Evolutionary conservation across 92 coral and sea anemone species (phyloP).

Genomic region (Heteractis magnifica): DNA sequence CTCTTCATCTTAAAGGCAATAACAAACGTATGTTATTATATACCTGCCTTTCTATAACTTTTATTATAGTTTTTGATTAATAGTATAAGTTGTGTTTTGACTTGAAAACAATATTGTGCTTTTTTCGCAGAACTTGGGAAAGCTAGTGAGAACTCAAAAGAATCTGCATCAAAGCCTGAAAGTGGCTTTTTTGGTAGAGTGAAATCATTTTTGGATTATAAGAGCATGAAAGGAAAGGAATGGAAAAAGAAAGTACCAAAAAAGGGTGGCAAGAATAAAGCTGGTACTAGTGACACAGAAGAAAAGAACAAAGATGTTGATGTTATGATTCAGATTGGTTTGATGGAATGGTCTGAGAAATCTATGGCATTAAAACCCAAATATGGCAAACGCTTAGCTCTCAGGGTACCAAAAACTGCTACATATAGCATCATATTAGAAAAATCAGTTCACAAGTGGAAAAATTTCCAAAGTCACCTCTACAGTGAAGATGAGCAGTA

Average conservation of each 20-base stretch:
- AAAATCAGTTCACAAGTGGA: constrained; percentile 41
- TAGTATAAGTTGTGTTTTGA: background rate
- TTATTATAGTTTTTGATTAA: background rate
- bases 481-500: constrained; percentile 38
- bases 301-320: constrained; percentile 20
- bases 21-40: too few relatives aligned
- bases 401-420: constrained; percentile 10
- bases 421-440: background rate
- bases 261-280: constrained; percentile 1
- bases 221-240: constrained; percentile 3
- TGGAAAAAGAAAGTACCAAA: background rate
- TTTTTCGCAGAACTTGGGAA: background rate
- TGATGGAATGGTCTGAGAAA: constrained; percentile 43
- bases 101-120: background rate
- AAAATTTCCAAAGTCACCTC: constrained; percentile 26
- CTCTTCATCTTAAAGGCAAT: too few relatives aligned
- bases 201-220: background rate
- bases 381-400: constrained; percentile 20
- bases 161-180: background rate
- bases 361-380: constrained; percentile 25
- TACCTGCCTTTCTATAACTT: too few relatives aligned
- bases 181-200: background rate
- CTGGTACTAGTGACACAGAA: background rate
- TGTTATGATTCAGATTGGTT: constrained; percentile 33
- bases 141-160: background rate